phyloP scores from a whole-genome alignment of 2,888 invertebrate genomes.

The Thelaira solivaga region DNA sequence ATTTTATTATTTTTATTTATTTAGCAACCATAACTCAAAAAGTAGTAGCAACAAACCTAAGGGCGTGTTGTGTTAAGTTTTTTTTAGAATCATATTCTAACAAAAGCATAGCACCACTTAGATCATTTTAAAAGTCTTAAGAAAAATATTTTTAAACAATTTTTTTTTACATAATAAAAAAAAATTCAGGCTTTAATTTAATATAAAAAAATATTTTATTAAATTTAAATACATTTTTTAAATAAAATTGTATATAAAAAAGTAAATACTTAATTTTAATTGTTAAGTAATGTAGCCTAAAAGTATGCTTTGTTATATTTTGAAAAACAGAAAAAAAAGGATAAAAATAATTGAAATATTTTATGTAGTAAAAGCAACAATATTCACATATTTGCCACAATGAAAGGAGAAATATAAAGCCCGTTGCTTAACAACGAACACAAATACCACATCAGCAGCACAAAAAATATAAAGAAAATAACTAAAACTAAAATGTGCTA shows the following conservation, averaged over 20 bases:
- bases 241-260: too few relatives aligned
- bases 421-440: slow-evolving; percentile 49
- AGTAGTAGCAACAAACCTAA: slow-evolving; percentile 25
- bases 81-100: background rate
- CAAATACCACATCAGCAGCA: slow-evolving; percentile 47
- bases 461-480: background rate
- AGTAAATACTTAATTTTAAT: slow-evolving; percentile 1
- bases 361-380: slow-evolving; percentile 31
- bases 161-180: too few relatives aligned
- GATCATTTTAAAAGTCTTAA: background rate
- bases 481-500: slow-evolving; percentile 31
- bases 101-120: background rate
- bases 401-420: slow-evolving; percentile 54
- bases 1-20: too few relatives aligned
- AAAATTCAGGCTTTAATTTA: too few relatives aligned
- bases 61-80: background rate
- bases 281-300: slow-evolving; percentile 29
- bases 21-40: slow-evolving; percentile 32
- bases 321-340: background rate
- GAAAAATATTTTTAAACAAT: too few relatives aligned
- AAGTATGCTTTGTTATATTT: slow-evolving; percentile 29
- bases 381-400: slow-evolving; percentile 46
- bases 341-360: slow-evolving; percentile 28
- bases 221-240: too few relatives aligned
- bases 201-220: too few relatives aligned